These are phyloP conservation scores for Triplophysa rosa DNA, from an alignment of 2,113 vertebrate genomes.

Conservation along the genomic window DNA sequence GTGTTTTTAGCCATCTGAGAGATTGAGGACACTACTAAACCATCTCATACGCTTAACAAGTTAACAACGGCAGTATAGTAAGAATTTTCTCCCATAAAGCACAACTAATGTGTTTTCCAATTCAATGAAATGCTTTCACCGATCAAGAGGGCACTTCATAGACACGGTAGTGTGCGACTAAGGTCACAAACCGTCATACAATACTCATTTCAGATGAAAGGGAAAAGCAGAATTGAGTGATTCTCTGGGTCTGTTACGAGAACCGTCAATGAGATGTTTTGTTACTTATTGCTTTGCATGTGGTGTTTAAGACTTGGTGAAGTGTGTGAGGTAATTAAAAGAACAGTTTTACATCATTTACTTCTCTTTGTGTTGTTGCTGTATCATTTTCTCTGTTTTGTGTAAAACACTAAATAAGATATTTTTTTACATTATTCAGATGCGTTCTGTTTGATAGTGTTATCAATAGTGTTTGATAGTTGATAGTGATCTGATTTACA, in stretches of 20 bases:
- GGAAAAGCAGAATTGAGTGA: slow-evolving; percentile 47
- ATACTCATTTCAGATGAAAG: slow-evolving; percentile 45
- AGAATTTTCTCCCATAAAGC: slow-evolving; percentile 23
- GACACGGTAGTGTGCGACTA: slow-evolving; percentile 42
- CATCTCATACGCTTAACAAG: slow-evolving; percentile 31
- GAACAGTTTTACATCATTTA: background rate
- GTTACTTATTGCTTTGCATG: slow-evolving; percentile 34
- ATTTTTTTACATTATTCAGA: no score
- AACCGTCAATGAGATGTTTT: slow-evolving; percentile 48
- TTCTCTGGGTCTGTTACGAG: slow-evolving; percentile 20
- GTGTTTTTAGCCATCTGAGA: slow-evolving; percentile 1
- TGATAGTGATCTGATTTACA: no score
- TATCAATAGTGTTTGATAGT: no score
- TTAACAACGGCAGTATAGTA: slow-evolving; percentile 5
- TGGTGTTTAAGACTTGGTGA: background rate
- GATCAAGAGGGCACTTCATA: slow-evolving; percentile 41
- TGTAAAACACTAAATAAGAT: no score
- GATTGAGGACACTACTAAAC: slow-evolving; percentile 10
- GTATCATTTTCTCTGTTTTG: no score
- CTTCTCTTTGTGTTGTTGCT: no score
- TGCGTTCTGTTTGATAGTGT: no score
- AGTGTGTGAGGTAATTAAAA: slow-evolving; percentile 8
- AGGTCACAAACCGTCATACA: slow-evolving; percentile 33
- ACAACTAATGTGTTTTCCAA: slow-evolving; percentile 24
- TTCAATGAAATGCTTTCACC: slow-evolving; percentile 23